Evolutionary conservation across 2,888 invertebrate species (phyloP), one percentile per base, ranked within the genome.

Genomic region (Plagodis pulveraria): DNA sequence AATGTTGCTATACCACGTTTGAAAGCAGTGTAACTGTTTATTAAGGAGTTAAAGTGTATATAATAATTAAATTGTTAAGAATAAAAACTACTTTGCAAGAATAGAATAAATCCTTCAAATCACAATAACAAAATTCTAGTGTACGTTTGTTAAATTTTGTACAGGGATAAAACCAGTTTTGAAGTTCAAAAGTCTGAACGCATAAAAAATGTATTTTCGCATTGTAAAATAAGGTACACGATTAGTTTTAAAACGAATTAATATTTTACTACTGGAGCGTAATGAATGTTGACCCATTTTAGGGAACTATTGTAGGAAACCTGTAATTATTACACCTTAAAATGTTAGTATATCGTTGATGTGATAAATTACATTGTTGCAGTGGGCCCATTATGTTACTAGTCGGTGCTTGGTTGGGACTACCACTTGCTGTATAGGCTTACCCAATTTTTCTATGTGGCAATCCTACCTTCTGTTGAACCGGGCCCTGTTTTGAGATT

Each of bases 111-210:
- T 73, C 76, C 89, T 92, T 91, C 92, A 91, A 84, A 89, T 91
- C 91, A 91, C 92, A 91, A 72, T 91, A 91, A 91, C 91, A 91
- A 91, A 89, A 86, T 87, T 76, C 78, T 81, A 78, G 84, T 77
- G 85, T 87, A 84, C 83, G 82, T 83, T 89, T 89, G 89, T 91
- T 90, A 83, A 85, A 88, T 81, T 67, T 80, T 91, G 91, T 91
- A 92, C 92, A 91, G 92, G 92, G 92, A 91, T 71, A 47, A 48
- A 81, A 84, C 79, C 85, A 85, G 82, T 84, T 87, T 84, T 71
- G 83, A 83, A 80, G 92, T 90, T 90, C 91, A 82, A 85, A 91
- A 92, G 92, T 91, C 91, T 91, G 92, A 92, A 91, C 90, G 81
- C 75, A 68, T 64, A 74, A 70, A 71, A 73, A 84, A 85, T 89